phyloP scores from a whole-genome alignment of 1,140 invertebrate genomes.

The Sarcophaga peregrina region DNA sequence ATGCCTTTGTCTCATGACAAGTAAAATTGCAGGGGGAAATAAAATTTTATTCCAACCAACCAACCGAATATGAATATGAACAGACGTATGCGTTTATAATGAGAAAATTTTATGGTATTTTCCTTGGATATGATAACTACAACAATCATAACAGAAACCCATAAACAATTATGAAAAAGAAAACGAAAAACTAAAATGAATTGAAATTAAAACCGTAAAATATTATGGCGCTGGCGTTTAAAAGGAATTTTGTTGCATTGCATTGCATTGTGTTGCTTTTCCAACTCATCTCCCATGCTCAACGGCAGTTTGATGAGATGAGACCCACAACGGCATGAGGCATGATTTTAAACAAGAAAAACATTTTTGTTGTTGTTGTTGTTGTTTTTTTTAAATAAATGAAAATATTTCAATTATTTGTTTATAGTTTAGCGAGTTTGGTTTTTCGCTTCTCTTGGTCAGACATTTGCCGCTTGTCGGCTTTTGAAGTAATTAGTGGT shows the following conservation, averaged over 20 bases:
- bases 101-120: constrained; percentile 22
- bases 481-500: constrained; percentile 5
- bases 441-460: not conserved
- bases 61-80: not conserved
- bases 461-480: not conserved
- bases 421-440: constrained; percentile 9
- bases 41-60: not conserved
- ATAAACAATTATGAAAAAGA: not conserved
- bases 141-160: not conserved
- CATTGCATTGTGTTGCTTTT: too few relatives aligned
- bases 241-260: not conserved
- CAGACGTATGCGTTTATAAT: not conserved
- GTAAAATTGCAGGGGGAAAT: too few relatives aligned
- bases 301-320: too few relatives aligned
- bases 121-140: not conserved
- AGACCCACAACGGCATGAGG: too few relatives aligned
- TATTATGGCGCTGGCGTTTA: constrained; percentile 17
- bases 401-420: constrained; percentile 19
- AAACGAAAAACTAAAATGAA: not conserved
- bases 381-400: too few relatives aligned
- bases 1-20: too few relatives aligned
- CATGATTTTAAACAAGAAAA: too few relatives aligned
- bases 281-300: too few relatives aligned
- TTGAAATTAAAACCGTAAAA: not conserved
- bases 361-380: too few relatives aligned